These are phyloP conservation scores for Coregonus sp. DNA, from an alignment of 2,797 vertebrate genomes.

Conservation along the genomic window DNA sequence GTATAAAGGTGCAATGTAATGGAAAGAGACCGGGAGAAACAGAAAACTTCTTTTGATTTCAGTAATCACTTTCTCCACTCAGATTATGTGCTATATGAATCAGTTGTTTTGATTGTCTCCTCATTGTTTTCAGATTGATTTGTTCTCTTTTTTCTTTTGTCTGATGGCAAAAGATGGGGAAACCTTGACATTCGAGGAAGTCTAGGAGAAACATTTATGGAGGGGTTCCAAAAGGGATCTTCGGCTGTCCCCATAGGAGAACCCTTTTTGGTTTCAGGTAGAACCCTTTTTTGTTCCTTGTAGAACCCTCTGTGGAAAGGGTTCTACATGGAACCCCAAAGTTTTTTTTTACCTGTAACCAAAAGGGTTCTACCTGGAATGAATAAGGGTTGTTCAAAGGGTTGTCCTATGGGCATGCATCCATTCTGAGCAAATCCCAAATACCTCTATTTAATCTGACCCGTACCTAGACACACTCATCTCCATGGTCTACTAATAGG, in stretches of 20 bases:
- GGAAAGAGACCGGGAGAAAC: conserved; percentile 27
- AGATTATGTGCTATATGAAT: conserved; percentile 48
- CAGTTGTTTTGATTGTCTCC: conserved; percentile 34
- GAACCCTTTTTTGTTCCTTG: too few relatives aligned
- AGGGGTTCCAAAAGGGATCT: too few relatives aligned
- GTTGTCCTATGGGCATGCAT: too few relatives aligned
- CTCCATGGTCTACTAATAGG: conserved; percentile 10
- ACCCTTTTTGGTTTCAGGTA: too few relatives aligned
- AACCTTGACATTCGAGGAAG: background rate
- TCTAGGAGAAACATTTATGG: too few relatives aligned
- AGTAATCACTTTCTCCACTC: conserved; percentile 61
- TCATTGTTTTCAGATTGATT: conserved; percentile 45
- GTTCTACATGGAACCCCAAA: too few relatives aligned
- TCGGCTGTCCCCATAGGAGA: too few relatives aligned
- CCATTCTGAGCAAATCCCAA: too few relatives aligned
- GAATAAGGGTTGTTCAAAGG: too few relatives aligned
- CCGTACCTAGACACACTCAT: background rate
- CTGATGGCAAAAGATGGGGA: conserved; percentile 43
- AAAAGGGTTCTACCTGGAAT: too few relatives aligned
- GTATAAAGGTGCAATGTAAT: conserved; percentile 26
- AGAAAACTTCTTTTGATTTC: conserved; percentile 50
- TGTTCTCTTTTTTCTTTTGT: conserved; percentile 39
- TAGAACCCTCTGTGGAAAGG: too few relatives aligned
- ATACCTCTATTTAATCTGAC: background rate
- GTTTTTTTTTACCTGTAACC: too few relatives aligned